Evolutionary conservation across 2,888 invertebrate species (phyloP).

Genomic region (Dioctria linearis): DNA sequence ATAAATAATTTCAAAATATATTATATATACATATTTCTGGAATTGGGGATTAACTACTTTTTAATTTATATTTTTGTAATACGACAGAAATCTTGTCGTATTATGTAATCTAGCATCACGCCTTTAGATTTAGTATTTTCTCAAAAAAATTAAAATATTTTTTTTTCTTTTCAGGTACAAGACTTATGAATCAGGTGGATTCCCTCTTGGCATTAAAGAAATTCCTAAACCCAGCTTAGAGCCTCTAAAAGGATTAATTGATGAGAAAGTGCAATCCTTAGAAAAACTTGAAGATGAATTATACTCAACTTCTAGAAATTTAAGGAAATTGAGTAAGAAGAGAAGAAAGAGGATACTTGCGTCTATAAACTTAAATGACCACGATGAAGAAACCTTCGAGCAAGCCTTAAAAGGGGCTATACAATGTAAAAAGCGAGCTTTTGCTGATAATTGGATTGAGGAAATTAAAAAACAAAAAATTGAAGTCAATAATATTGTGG

Average conservation of each 20-base stretch:
- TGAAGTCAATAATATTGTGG: not conserved
- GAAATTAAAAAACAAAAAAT: constrained; percentile 62
- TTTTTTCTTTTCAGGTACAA: constrained; percentile 73
- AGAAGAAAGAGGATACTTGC: constrained; percentile 67
- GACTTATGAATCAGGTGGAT: constrained; percentile 75
- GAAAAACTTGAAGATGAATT: constrained; percentile 73
- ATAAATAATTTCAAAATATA: no score
- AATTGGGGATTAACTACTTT: no score
- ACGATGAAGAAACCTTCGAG: constrained; percentile 67
- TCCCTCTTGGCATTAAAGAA: constrained; percentile 78
- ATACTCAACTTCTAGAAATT: constrained; percentile 66
- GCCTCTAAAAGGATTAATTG: constrained; percentile 63
- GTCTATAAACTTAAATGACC: constrained; percentile 65
- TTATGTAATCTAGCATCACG: no score
- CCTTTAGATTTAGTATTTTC: no score
- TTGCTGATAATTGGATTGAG: constrained; percentile 66
- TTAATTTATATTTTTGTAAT: no score
- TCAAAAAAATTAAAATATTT: not conserved
- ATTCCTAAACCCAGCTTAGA: constrained; percentile 70
- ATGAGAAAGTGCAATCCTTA: constrained; percentile 69
- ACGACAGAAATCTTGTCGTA: no score
- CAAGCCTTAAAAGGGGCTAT: constrained; percentile 64
- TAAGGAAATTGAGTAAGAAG: constrained; percentile 71
- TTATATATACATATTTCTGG: no score
- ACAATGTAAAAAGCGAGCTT: constrained; percentile 61